Evolutionary conservation across 2,888 invertebrate species (phyloP), one percentile per base, ranked within the genome.

Genomic region (Eupithecia subumbrata): DNA sequence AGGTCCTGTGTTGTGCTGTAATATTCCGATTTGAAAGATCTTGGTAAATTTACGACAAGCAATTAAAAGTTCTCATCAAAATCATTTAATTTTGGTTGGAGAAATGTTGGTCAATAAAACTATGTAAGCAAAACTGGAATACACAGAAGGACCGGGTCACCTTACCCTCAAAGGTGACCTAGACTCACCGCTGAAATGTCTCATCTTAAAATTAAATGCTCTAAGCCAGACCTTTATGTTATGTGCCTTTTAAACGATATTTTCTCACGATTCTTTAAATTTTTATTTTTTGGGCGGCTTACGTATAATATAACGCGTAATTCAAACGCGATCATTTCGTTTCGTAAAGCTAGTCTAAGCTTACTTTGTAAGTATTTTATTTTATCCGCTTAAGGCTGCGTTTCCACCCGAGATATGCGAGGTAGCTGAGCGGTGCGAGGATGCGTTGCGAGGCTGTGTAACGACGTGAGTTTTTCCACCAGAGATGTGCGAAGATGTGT

Each of bases 161-260:
- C 74, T 76, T 74, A 67, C 30, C n/a, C 14, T 16, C 37, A 66
- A 70, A 43, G 77, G 74, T 72, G 74, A 77, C 74, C 66, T 40
- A 64, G 11, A 37, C 25, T 18, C 63, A 22, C 72, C 73, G 60
- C 60, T 64, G 52, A 74, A 69, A 71, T 71, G 18, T 68, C 37
- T 34, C 22, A 52, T 64, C 71, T 56, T n/a, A 63, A 68, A 73
- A 67, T 64, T 71, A 73, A 73, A 56, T 68, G 43, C 71, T 74
- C 25, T 64, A 71, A 52, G 45, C 68, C 22, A 22, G 25, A 66
- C 72, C 52, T 56, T 22, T 22, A 11, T 25, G 16, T 63, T 72
- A 30, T 68, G 56, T 56, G 72, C 71, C 34, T 77, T 69, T 5
- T 25, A 75, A 73, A 71, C 70, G 22, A 66, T 69, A 73, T 75